Conservation (phyloP, 2,113 vertebrate species). For the Diphyllodes magnificus region DNA sequence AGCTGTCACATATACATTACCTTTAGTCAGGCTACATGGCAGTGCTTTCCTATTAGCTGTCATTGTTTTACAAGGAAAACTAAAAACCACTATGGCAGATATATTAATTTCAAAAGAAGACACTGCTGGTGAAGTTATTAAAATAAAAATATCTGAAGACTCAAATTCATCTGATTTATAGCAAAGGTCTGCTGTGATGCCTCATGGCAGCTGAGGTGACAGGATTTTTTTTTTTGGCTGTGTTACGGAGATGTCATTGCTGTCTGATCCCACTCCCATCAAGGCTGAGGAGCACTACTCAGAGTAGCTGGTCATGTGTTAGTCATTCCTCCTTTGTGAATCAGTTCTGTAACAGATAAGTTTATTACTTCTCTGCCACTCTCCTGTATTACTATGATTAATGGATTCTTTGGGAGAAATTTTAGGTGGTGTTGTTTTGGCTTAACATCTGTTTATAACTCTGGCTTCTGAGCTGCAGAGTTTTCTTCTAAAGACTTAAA, state of each 20-base stretch:
- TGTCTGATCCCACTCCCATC: not conserved
- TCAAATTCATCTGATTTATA: not conserved
- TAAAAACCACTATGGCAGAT: slow-evolving; percentile 36
- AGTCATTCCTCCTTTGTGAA: not conserved
- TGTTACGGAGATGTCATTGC: not conserved
- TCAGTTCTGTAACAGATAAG: not conserved
- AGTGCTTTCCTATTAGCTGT: slow-evolving; percentile 62
- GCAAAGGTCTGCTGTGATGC: not conserved
- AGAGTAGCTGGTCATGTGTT: not conserved
- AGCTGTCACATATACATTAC: slow-evolving; percentile 65
- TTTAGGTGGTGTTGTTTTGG: not conserved
- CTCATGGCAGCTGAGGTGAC: not conserved
- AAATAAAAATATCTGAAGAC: not conserved
- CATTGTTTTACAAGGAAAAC: slow-evolving; percentile 36
- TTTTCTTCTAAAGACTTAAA: not conserved
- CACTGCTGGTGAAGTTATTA: slow-evolving; percentile 19
- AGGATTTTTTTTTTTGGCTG: not conserved
- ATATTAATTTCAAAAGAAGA: slow-evolving; percentile 53
- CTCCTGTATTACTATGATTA: not conserved
- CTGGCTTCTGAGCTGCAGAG: not conserved
- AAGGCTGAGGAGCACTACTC: not conserved
- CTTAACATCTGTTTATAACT: not conserved
- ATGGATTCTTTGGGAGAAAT: not conserved
- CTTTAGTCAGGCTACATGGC: slow-evolving; percentile 47
- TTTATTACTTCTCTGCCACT: not conserved